A percentile compares a stretch with the other conserved stretches of the same genome.
phyloP scores from a whole-genome alignment of 2,113 vertebrate genomes.

The Hiodon tergisus region DNA sequence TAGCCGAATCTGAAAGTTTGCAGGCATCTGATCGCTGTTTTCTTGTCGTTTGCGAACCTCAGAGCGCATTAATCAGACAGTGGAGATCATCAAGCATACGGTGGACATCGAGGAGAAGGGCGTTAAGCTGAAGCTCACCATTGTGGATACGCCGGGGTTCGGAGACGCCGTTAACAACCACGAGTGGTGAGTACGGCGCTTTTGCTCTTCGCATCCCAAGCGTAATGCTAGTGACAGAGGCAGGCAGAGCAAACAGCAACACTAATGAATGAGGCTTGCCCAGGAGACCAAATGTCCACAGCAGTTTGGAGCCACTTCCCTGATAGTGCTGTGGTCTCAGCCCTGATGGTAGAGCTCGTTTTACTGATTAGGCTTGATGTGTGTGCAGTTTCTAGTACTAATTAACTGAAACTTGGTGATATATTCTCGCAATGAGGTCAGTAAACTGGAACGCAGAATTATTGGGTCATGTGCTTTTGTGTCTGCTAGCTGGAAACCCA shows the following conservation, averaged over 20 bases:
- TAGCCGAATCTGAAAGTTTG: not conserved
- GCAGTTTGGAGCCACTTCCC: not conserved
- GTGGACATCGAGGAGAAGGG: constrained; percentile 98
- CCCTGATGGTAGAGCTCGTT: not conserved
- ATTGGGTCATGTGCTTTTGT: constrained; percentile 32
- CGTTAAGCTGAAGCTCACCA: constrained; percentile 95
- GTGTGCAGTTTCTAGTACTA: not conserved
- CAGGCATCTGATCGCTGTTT: not conserved
- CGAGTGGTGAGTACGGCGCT: constrained; percentile 73
- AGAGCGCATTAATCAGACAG: constrained; percentile 95
- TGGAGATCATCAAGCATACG: constrained; percentile 95
- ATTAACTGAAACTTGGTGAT: not conserved
- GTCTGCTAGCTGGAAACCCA: constrained; percentile 83
- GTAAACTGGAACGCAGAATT: not conserved
- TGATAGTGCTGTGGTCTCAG: not conserved
- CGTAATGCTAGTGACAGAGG: not conserved
- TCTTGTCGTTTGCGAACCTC: constrained; percentile 17
- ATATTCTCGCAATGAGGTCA: not conserved
- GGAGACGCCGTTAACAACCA: constrained; percentile 97
- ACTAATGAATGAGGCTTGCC: not conserved
- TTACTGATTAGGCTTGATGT: not conserved
- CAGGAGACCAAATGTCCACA: not conserved
- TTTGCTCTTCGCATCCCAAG: not conserved
- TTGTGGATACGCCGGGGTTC: constrained; percentile 95
- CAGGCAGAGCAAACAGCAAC: not conserved